Base-by-base conservation (phyloP, 2,113 vertebrate genomes). In the Dascyllus trimaculatus region DNA sequence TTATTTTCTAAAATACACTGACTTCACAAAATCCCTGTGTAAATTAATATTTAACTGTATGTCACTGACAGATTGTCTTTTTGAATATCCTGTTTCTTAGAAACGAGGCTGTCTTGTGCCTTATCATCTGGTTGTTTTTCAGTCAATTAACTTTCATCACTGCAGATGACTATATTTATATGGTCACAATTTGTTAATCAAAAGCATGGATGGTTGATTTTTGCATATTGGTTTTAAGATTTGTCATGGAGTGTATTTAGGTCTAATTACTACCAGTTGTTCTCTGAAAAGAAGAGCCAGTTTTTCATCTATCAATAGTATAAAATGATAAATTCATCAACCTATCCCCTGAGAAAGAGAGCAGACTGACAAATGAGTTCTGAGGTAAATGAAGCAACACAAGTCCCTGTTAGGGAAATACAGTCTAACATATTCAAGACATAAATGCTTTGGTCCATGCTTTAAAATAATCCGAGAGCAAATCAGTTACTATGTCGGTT, bases 131-230 rank as follows among this genome's bases (percentile, higher is more conserved):
- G 74, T 80, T 89, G 74, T 88, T 92, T 89, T 89, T 86, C 89
- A 90, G 48, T 88, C 87, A 86, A 90, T 89, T 91, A 90, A 90
- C 87, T 91, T 91, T 81, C 80, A 91, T 89, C 81, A 80, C 85
- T 69, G 82, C 78, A 90, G 86, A 92, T 84, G 79, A 88, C 81
- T 90, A 61, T 89, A 91, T 88, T 91, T 90, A 85, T 92, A 81
- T 86, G 87, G 84, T 84, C 84, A 90, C 85, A 91, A 91, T 90
- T 86, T 90, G 86, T 91, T 93, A 86, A 91, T 92, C 87, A 86
- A 85, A 89, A 84, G 73, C 78, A 90, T 64, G 87, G 88, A 78
- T 85, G 89, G 87, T 45, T 90, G 83, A 74, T 75, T 90, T 84
- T 85, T 78, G 80, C 91, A 90, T 82, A 87, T 83, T 88, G 77